phyloP scores from a whole-genome alignment of 2,888 invertebrate species.

The Drosophila atroscutellata region DNA sequence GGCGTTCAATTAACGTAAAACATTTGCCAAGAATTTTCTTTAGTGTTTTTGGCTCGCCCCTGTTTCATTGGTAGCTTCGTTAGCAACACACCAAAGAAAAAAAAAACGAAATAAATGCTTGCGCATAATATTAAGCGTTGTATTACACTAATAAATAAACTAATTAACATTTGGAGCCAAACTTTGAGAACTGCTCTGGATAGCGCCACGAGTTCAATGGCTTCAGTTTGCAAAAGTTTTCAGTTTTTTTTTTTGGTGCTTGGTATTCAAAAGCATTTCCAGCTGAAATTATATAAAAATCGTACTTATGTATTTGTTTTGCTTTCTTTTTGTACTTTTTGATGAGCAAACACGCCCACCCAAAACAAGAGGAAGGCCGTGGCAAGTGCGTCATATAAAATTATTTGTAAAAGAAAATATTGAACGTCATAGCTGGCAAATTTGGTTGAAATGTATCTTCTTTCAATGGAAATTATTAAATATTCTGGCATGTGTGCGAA shows the following conservation, averaged over 20 bases:
- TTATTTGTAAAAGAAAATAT: constrained; percentile 33
- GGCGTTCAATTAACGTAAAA: constrained; percentile 76
- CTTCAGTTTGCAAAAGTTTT: background rate
- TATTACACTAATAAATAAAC: constrained; percentile 27
- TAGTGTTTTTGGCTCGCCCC: constrained; percentile 42
- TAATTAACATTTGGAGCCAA: constrained; percentile 24
- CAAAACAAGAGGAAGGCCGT: constrained; percentile 5
- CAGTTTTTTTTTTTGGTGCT: background rate
- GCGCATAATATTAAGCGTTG: constrained; percentile 16
- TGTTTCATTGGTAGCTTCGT: constrained; percentile 25
- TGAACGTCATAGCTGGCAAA: constrained; percentile 63
- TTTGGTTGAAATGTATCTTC: constrained; percentile 47
- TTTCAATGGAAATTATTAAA: constrained; percentile 55
- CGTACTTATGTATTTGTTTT: background rate
- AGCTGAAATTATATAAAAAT: constrained; percentile 15
- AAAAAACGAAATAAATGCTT: constrained; percentile 9
- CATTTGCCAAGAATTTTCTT: constrained; percentile 74
- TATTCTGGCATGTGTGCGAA: constrained; percentile 53
- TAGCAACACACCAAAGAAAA: constrained; percentile 21
- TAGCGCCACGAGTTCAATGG: constrained; percentile 19
- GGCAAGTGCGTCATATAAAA: constrained; percentile 48
- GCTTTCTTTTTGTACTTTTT: background rate
- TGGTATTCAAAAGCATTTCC: background rate
- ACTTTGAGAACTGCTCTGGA: constrained; percentile 3
- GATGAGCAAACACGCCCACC: background rate